Conservation (phyloP, 2,888 invertebrate species). For the Coenonympha glycerion region DNA sequence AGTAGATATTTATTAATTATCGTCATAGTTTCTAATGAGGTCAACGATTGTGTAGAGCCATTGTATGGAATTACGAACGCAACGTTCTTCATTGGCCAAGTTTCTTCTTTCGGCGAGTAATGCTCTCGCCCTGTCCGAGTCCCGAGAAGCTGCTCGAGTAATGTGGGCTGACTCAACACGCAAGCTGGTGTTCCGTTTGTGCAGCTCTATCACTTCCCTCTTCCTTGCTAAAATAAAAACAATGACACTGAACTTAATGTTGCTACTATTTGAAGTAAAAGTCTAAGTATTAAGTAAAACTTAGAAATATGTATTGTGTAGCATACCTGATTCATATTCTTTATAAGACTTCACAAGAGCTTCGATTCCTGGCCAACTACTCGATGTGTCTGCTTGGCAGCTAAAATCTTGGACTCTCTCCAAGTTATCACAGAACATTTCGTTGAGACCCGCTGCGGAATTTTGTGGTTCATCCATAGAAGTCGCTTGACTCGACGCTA, state of each 20-base stretch:
- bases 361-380: slow-evolving; percentile 70
- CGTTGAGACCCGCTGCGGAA: slow-evolving; percentile 48
- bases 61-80: slow-evolving; percentile 41
- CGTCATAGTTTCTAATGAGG: slow-evolving; percentile 35
- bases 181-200: slow-evolving; percentile 61
- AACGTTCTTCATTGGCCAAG: slow-evolving; percentile 48
- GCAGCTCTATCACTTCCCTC: slow-evolving; percentile 61
- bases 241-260: too few relatives aligned
- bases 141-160: slow-evolving; percentile 61
- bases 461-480: slow-evolving; percentile 65
- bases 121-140: slow-evolving; percentile 55
- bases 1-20: too few relatives aligned
- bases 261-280: too few relatives aligned
- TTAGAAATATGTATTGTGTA: neutral
- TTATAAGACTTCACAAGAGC: slow-evolving; percentile 69
- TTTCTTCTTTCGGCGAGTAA: slow-evolving; percentile 54
- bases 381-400: slow-evolving; percentile 43
- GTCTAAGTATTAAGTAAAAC: neutral
- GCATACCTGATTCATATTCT: slow-evolving; percentile 71
- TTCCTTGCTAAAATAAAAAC: slow-evolving; percentile 64
- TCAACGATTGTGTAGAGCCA: slow-evolving; percentile 45
- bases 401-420: slow-evolving; percentile 38
- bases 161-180: slow-evolving; percentile 68
- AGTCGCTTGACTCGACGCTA: slow-evolving; percentile 48
- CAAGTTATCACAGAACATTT: slow-evolving; percentile 33